Percentiles rank a stretch among this genome's conserved stretches.
Evolutionary conservation across 1,140 invertebrate genomes (phyloP).

Genomic region (Rhopalosiphum maidis): DNA sequence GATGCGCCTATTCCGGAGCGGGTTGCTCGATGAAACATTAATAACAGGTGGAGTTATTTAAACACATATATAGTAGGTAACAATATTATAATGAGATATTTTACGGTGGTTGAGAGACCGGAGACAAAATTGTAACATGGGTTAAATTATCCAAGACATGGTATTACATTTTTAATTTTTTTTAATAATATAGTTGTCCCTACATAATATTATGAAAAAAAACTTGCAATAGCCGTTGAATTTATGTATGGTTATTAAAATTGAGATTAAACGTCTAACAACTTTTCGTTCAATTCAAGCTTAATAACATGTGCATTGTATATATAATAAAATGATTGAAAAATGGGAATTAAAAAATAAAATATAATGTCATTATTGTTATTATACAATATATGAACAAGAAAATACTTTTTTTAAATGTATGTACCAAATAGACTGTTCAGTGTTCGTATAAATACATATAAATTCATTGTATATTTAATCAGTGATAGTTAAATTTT

Average conservation of each 20-base stretch:
- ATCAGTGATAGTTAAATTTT: neutral
- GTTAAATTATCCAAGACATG: neutral
- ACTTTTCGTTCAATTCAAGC: neutral
- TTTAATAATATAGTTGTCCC: neutral
- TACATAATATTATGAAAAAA: neutral
- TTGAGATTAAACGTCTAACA: neutral
- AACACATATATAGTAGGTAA: neutral
- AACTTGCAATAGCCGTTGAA: neutral
- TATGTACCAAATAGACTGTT: too few species aligned
- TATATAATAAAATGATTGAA: neutral
- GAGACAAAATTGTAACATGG: neutral
- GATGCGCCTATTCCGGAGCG: neutral
- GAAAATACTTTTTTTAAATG: neutral
- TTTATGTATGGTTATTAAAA: neutral
- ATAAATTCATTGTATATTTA: too few species aligned
- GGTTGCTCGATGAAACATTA: neutral
- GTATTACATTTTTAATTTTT: neutral
- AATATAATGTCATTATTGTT: neutral
- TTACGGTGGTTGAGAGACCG: neutral
- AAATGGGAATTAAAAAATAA: too few species aligned
- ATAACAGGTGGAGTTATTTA: neutral
- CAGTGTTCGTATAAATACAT: too few species aligned
- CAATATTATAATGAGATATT: constrained; percentile 3
- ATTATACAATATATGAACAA: neutral
- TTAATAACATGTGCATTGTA: neutral